Percentiles rank a stretch among this genome's conserved stretches.
Conservation (phyloP, 2,888 invertebrate species). For the Reticulitermes lucifugus region DNA sequence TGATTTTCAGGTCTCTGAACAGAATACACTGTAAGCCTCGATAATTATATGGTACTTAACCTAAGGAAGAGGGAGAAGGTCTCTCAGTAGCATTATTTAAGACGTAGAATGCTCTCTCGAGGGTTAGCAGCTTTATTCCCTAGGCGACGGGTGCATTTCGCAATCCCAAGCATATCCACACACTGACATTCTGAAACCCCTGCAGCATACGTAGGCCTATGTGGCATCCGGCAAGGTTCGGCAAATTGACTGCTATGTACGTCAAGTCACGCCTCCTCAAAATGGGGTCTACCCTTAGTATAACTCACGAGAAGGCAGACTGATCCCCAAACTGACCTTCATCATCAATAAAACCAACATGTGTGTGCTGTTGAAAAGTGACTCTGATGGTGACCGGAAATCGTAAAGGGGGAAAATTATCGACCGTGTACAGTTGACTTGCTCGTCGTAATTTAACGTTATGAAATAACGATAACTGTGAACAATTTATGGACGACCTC, state of each 20-base stretch:
- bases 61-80: too few species aligned
- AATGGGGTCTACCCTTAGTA: conserved; percentile 1
- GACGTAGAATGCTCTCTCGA: too few species aligned
- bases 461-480: conserved; percentile 1
- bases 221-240: not conserved
- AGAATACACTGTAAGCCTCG: too few species aligned
- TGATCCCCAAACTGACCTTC: conserved; percentile 35
- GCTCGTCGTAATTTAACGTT: not conserved
- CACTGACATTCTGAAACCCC: too few species aligned
- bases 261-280: conserved; percentile 35
- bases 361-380: not conserved
- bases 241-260: conserved; percentile 37
- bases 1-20: too few species aligned
- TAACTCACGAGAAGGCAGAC: conserved; percentile 26
- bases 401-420: not conserved
- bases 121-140: too few species aligned
- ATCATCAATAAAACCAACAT: conserved; percentile 32
- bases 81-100: too few species aligned
- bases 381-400: not conserved
- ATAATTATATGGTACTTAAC: too few species aligned
- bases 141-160: too few species aligned
- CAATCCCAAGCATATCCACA: too few species aligned
- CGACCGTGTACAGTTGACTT: not conserved
- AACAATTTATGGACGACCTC: not conserved
- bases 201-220: too few species aligned